These are phyloP conservation scores for Blastomussa wellsi DNA, from an alignment of 92 coral and sea anemone genomes.

Conservation along the genomic window DNA sequence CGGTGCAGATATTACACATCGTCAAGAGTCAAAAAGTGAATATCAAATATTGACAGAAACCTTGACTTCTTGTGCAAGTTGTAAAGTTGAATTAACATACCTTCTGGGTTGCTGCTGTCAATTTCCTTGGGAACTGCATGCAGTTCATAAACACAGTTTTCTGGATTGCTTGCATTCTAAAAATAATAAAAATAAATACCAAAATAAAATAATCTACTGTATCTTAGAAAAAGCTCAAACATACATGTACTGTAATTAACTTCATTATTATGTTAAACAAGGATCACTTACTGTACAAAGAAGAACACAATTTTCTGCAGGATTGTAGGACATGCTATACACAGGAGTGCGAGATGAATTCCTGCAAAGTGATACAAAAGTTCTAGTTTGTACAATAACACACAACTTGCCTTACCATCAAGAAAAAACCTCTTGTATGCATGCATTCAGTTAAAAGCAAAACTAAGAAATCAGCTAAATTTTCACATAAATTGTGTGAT, in stretches of 20 bases:
- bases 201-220: background rate
- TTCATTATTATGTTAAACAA: too few relatives aligned
- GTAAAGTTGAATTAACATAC: constrained; percentile 41
- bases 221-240: background rate
- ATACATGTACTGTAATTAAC: too few relatives aligned
- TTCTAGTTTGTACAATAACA: background rate
- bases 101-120: constrained; percentile 98
- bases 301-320: constrained; percentile 97
- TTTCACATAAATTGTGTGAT: too few relatives aligned
- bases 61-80: background rate
- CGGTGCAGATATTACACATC: too few relatives aligned
- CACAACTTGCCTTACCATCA: background rate
- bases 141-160: constrained; percentile 97
- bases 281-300: constrained; percentile 79
- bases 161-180: constrained; percentile 87
- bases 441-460: background rate
- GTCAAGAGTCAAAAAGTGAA: too few relatives aligned
- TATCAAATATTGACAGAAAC: background rate
- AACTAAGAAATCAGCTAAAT: too few relatives aligned
- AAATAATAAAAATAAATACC: background rate
- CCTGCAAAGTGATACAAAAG: constrained; percentile 39
- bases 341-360: constrained; percentile 93
- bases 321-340: constrained; percentile 88
- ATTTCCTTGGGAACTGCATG: constrained; percentile 95
- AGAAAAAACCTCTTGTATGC: background rate